These are phyloP conservation scores for Salpingus planirostris DNA, from an alignment of 2,888 invertebrate genomes.

Conservation along the genomic window DNA sequence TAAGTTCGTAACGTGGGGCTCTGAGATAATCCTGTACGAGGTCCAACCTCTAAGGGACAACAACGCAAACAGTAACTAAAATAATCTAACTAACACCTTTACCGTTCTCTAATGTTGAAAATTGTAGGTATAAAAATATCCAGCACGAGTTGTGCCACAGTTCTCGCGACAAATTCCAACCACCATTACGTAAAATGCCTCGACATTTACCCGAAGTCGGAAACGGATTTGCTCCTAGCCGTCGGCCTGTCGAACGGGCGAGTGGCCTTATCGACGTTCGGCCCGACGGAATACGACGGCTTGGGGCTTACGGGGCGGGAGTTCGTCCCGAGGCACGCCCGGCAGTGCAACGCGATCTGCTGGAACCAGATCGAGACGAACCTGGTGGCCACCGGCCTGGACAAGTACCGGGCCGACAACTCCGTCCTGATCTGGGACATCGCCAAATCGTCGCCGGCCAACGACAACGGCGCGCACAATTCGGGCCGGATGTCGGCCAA, in stretches of 20 bases:
- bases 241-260: slow-evolving; percentile 86
- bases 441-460: slow-evolving; percentile 41
- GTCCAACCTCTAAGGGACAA: slow-evolving; percentile 54
- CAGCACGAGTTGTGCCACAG: slow-evolving; percentile 57
- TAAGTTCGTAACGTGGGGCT: slow-evolving; percentile 85
- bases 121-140: slow-evolving; percentile 47
- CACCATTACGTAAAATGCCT: slow-evolving; percentile 78
- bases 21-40: slow-evolving; percentile 82
- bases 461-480: slow-evolving; percentile 25
- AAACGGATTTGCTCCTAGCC: slow-evolving; percentile 72
- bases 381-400: slow-evolving; percentile 77
- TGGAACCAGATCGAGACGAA: slow-evolving; percentile 82
- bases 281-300: slow-evolving; percentile 56
- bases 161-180: slow-evolving; percentile 63
- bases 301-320: slow-evolving; percentile 65
- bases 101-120: background rate
- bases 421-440: slow-evolving; percentile 89
- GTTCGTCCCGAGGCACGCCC: slow-evolving; percentile 76
- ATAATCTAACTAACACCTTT: background rate
- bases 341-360: slow-evolving; percentile 78
- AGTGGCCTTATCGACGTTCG: slow-evolving; percentile 71
- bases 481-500: slow-evolving; percentile 29
- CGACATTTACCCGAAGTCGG: slow-evolving; percentile 72
- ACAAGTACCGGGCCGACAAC: slow-evolving; percentile 82
- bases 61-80: slow-evolving; percentile 31